Conservation (phyloP, 2,113 vertebrate species). For the Crotalus tigris region DNA sequence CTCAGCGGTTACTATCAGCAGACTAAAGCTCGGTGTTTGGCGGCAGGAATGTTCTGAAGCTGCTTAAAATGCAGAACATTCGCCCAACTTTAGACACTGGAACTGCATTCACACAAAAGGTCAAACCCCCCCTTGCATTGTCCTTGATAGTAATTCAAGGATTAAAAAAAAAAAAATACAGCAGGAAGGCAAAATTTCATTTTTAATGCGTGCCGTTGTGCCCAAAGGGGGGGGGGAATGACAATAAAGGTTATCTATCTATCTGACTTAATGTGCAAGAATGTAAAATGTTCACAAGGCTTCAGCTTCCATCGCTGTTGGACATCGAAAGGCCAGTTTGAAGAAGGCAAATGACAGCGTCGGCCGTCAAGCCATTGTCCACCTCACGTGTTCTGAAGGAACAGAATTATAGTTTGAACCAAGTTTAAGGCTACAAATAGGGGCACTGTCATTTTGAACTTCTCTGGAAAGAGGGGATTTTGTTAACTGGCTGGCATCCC, state of each 20-base stretch:
- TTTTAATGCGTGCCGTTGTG: too few relatives aligned
- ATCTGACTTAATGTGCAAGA: conserved; percentile 4
- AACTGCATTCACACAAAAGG: conserved; percentile 8
- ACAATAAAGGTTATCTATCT: too few relatives aligned
- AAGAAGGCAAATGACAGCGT: background rate
- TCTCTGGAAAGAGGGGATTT: background rate
- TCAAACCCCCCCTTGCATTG: background rate
- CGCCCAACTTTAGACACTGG: conserved; percentile 38
- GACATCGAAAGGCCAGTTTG: background rate
- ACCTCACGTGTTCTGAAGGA: background rate
- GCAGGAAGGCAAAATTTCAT: conserved; percentile 8
- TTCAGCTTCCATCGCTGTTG: background rate
- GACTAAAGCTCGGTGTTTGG: background rate
- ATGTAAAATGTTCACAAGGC: conserved; percentile 9
- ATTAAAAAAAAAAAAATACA: background rate
- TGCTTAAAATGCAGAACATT: conserved; percentile 48
- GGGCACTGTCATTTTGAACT: background rate
- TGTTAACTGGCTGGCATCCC: background rate
- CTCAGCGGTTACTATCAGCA: too few relatives aligned
- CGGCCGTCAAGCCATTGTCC: background rate
- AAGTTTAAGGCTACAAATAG: background rate
- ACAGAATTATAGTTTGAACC: background rate
- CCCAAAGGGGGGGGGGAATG: accelerated
- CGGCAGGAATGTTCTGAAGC: conserved; percentile 39
- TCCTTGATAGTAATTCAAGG: conserved; percentile 31